These are phyloP conservation scores for Sthenelais limicola DNA, from an alignment of 2,888 invertebrate genomes.

Conservation along the genomic window DNA sequence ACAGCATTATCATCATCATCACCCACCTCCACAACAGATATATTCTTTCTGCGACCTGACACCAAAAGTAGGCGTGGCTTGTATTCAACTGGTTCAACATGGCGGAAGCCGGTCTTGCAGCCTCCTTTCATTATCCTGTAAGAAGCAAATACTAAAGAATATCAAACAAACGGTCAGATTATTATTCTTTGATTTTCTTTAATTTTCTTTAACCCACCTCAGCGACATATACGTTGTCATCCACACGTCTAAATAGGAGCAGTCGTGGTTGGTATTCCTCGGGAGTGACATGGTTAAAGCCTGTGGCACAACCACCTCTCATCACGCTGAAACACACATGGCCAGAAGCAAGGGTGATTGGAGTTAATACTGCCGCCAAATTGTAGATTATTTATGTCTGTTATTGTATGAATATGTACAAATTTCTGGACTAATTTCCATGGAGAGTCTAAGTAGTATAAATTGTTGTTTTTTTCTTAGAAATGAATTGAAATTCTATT, in stretches of 20 bases:
- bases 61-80: slow-evolving; percentile 65
- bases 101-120: slow-evolving; percentile 68
- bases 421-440: too few species aligned
- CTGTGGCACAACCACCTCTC: slow-evolving; percentile 69
- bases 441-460: too few species aligned
- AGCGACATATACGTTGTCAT: slow-evolving; percentile 50
- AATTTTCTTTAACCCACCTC: slow-evolving; percentile 5
- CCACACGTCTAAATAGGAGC: slow-evolving; percentile 61
- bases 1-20: not conserved
- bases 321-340: slow-evolving; percentile 56
- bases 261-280: slow-evolving; percentile 67
- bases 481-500: too few species aligned
- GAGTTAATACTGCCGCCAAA: too few species aligned
- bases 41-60: slow-evolving; percentile 56
- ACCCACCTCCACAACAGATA: slow-evolving; percentile 63
- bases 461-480: too few species aligned
- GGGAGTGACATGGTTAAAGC: slow-evolving; percentile 67
- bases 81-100: slow-evolving; percentile 66
- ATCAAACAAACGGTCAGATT: too few species aligned
- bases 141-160: too few species aligned
- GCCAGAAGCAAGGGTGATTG: too few species aligned
- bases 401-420: too few species aligned
- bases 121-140: slow-evolving; percentile 68
- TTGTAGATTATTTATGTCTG: too few species aligned
- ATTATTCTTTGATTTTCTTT: not conserved